A percentile compares a stretch with the other conserved stretches of the same genome.
Evolutionary conservation across 1,140 invertebrate genomes (phyloP).

Genomic region (Magallana gigas): DNA sequence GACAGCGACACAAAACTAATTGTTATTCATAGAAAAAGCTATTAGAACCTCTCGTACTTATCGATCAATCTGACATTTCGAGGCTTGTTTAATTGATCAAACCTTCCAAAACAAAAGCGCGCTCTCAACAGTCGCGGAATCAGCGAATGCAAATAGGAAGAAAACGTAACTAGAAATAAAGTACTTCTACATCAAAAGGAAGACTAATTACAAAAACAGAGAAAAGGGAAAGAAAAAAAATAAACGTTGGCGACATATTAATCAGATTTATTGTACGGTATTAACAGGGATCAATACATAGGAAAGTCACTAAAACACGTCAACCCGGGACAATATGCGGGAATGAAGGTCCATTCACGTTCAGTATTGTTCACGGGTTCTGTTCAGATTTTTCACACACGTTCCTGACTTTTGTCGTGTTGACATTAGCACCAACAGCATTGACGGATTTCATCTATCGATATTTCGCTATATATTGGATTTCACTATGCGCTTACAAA

Average conservation of each 20-base stretch:
- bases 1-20: neutral
- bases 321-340: no score
- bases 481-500: constrained; percentile 3
- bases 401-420: neutral
- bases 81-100: constrained; percentile 14
- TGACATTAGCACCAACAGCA: constrained; percentile 5
- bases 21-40: constrained; percentile 10
- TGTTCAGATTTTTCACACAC: constrained; percentile 11
- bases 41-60: neutral
- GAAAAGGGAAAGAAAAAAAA: neutral
- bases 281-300: neutral
- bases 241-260: neutral
- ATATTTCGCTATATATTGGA: neutral
- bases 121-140: neutral
- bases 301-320: neutral
- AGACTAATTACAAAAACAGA: neutral
- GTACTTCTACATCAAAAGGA: neutral
- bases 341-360: no score
- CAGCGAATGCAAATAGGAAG: neutral
- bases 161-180: neutral
- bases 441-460: neutral
- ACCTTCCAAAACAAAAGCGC: neutral
- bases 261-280: neutral
- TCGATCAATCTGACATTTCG: neutral
- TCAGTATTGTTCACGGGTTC: neutral